phyloP scores from a whole-genome alignment of 2,797 vertebrate species.

The Danio tinwini region DNA sequence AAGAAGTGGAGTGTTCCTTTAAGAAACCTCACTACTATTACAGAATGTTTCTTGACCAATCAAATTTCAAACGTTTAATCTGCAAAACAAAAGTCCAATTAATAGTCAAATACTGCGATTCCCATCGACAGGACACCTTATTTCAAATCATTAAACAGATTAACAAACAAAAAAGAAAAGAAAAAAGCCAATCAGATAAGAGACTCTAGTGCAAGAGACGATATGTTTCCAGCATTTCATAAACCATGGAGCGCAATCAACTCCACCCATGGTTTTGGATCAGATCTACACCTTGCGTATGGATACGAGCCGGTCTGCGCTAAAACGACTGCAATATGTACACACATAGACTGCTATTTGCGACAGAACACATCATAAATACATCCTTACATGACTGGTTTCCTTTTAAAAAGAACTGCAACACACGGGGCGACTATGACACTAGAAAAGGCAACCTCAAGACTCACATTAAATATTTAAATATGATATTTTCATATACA shows the following conservation, averaged over 20 bases:
- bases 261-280: neutral
- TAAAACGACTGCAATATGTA: slow-evolving; percentile 31
- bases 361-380: slow-evolving; percentile 61
- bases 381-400: slow-evolving; percentile 57
- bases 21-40: no score
- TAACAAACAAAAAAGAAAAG: no score
- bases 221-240: slow-evolving; percentile 53
- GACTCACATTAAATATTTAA: slow-evolving; percentile 71
- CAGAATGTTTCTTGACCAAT: no score
- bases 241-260: slow-evolving; percentile 25
- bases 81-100: no score
- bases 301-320: slow-evolving; percentile 14
- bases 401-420: slow-evolving; percentile 57
- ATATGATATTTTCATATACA: slow-evolving; percentile 75
- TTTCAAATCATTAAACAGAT: no score
- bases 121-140: no score
- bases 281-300: neutral
- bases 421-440: slow-evolving; percentile 65
- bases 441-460: slow-evolving; percentile 60
- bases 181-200: slow-evolving; percentile 67
- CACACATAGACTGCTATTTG: slow-evolving; percentile 49
- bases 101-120: no score
- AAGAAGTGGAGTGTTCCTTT: no score
- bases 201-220: slow-evolving; percentile 61
- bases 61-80: no score